Base-by-base conservation (phyloP, 2,888 invertebrate species). In the Ophioninae sp. region DNA sequence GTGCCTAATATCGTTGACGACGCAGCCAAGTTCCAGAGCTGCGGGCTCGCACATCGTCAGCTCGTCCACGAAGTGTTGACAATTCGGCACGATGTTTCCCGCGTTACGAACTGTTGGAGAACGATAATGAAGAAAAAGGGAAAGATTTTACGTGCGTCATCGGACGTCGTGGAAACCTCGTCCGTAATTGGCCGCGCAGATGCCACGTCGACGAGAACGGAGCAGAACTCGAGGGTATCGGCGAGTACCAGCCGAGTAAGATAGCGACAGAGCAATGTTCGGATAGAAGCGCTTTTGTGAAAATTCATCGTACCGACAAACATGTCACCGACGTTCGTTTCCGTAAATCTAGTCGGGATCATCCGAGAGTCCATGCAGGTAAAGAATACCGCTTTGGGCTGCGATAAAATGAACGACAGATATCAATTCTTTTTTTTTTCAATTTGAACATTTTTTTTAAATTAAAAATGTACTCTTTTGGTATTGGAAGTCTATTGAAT, bases 281-380 rank as follows among this genome's bases (percentile, higher is more conserved):
- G 59, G 59, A 59, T 22, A 59, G 22, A 59, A 59, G 22, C 59
- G 59, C 20, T 59, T 59, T 59, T 59, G 20, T 9, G 8, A 22
- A 59, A 59, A 59, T 22, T 51, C 51, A 73, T 90, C 93, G 90
- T 94, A 97, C 97, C 97, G 89, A 99, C 97, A 94, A 99, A 99
- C 98, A 99, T 98, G 93, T 99, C 99, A 67, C 99, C 99, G 86
- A 99, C 97, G 93, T 98, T 96, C 78, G 98, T 98, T 94, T 98
- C 97, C 79, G 98, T 98, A 93, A 99, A 98, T 92, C 98, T 95
- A 82, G 99, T 98, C 37, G 99, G 98, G 89, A 99, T 96, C 97
- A 99, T 98, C 93, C 99, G 95, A 93, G 98, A 98, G 95, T 99
- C 99, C 96, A 99, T 99, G 93, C 99, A 99, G 64, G 98, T 98